These are phyloP conservation scores for Xylocampa areola DNA, from an alignment of 2,888 invertebrate genomes.

Conservation along the genomic window DNA sequence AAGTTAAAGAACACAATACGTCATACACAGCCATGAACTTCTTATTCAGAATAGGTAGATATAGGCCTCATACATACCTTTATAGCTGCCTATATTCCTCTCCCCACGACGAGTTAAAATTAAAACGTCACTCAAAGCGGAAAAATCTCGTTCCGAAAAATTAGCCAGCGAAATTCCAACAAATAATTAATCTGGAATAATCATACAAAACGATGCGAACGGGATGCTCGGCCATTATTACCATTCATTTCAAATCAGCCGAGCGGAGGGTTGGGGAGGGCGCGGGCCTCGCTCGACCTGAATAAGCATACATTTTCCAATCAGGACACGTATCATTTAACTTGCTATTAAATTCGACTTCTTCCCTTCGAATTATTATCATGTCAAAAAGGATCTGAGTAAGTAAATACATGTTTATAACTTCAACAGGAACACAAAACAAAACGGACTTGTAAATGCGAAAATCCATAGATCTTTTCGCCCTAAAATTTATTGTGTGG, in stretches of 20 bases:
- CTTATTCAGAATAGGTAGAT: background rate
- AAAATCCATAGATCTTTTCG: slow-evolving; percentile 71
- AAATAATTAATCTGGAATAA: slow-evolving; percentile 90
- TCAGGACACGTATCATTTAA: slow-evolving; percentile 90
- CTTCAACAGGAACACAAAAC: slow-evolving; percentile 58
- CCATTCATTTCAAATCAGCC: slow-evolving; percentile 90
- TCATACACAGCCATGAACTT: background rate
- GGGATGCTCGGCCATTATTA: slow-evolving; percentile 88
- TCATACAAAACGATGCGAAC: slow-evolving; percentile 89
- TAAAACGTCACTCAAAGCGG: slow-evolving; percentile 89
- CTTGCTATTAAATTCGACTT: slow-evolving; percentile 89
- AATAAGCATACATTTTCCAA: slow-evolving; percentile 90
- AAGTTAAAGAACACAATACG: background rate
- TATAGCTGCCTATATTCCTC: slow-evolving; percentile 31
- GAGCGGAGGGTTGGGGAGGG: slow-evolving; percentile 81
- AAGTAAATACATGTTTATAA: slow-evolving; percentile 70
- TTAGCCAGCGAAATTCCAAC: slow-evolving; percentile 88
- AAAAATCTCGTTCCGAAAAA: slow-evolving; percentile 89
- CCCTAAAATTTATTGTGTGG: slow-evolving; percentile 81
- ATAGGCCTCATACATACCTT: background rate
- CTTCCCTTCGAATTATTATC: slow-evolving; percentile 88
- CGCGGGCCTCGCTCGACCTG: slow-evolving; percentile 81
- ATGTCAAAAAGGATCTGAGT: slow-evolving; percentile 79
- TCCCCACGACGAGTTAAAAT: slow-evolving; percentile 82
- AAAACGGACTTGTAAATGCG: slow-evolving; percentile 49